Conservation (phyloP, 2,888 invertebrate genomes). For the Drosophila rellima region DNA sequence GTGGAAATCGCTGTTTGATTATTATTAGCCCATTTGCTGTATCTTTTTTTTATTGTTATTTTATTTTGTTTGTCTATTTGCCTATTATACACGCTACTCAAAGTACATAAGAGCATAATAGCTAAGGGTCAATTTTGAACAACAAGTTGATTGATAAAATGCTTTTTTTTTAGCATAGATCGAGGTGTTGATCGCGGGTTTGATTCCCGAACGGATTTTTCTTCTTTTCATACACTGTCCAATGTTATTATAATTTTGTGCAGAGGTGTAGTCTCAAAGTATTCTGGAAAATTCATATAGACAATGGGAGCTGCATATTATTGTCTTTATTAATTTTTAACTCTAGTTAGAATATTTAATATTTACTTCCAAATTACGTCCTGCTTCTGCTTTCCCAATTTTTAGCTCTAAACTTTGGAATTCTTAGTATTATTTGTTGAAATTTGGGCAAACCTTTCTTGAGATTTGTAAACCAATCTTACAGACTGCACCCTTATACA, state of each 20-base stretch:
- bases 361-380: neutral
- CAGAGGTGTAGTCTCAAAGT: neutral
- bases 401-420: no score
- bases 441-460: no score
- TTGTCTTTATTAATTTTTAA: neutral
- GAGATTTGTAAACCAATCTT: no score
- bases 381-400: no score
- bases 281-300: neutral
- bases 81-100: slow-evolving; percentile 8
- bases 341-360: neutral
- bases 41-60: slow-evolving; percentile 6
- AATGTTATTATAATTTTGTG: neutral
- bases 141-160: no score
- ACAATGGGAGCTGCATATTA: neutral
- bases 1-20: slow-evolving; percentile 49
- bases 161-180: no score
- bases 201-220: neutral
- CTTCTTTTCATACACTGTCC: neutral
- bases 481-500: no score
- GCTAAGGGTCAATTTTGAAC: neutral
- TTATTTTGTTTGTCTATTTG: slow-evolving; percentile 17
- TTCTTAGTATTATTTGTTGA: no score
- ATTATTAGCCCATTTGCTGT: slow-evolving; percentile 35
- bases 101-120: neutral
- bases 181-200: neutral